A percentile compares a stretch with the other conserved stretches of the same genome.
These are phyloP conservation scores for Melinaea menophilus DNA, from an alignment of 2,888 invertebrate genomes.

Conservation along the genomic window DNA sequence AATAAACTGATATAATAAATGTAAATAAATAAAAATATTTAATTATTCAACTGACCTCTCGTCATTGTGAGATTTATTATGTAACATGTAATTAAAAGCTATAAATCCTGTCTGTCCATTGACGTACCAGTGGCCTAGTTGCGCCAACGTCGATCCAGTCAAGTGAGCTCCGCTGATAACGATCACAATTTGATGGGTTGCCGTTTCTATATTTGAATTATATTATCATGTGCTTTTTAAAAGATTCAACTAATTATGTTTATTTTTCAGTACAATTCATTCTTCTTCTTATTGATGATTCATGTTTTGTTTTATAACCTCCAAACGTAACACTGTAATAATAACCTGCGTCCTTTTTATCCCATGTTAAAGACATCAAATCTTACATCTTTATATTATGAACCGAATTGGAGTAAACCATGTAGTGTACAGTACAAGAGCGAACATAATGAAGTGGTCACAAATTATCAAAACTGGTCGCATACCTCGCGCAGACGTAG, in stretches of 20 bases:
- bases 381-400: not conserved
- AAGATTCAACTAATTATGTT: no score
- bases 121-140: slow-evolving; percentile 5
- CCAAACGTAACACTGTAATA: no score
- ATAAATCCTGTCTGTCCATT: slow-evolving; percentile 1
- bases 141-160: not conserved
- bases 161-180: not conserved
- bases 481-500: slow-evolving; percentile 49
- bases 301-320: no score
- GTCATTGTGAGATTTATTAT: not conserved
- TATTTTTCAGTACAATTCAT: no score
- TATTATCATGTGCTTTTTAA: not conserved
- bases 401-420: slow-evolving; percentile 7
- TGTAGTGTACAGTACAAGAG: slow-evolving; percentile 15
- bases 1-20: no score
- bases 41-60: not conserved
- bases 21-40: no score
- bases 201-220: slow-evolving; percentile 26
- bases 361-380: no score
- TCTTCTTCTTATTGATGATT: no score
- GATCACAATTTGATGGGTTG: slow-evolving; percentile 19
- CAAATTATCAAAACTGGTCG: slow-evolving; percentile 36
- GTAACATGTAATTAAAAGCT: not conserved
- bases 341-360: no score
- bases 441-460: slow-evolving; percentile 29